These are phyloP conservation scores for Ptilodon capucinus DNA, from an alignment of 2,888 invertebrate species.

Conservation along the genomic window DNA sequence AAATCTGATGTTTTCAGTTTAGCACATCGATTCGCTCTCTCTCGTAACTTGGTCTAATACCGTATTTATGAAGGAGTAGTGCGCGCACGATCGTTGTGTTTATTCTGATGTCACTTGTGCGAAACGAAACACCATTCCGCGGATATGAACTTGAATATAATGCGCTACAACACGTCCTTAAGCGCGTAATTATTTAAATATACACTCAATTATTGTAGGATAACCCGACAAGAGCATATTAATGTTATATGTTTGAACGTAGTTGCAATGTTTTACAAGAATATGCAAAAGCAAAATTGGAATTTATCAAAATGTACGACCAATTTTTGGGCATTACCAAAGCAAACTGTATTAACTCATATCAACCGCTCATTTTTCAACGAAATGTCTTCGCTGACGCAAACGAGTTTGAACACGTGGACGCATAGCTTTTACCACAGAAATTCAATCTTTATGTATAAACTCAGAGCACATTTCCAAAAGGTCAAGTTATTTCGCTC, in stretches of 20 bases:
- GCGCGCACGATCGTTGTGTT: slow-evolving; percentile 31
- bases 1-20: neutral
- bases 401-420: too few species aligned
- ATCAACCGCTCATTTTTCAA: too few species aligned
- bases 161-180: slow-evolving; percentile 1
- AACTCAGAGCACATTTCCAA: too few species aligned
- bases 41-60: slow-evolving; percentile 8
- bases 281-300: too few species aligned
- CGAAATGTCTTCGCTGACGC: too few species aligned
- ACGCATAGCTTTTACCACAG: too few species aligned
- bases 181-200: neutral
- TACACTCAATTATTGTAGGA: neutral
- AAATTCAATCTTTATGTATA: too few species aligned
- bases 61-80: slow-evolving; percentile 10
- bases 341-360: too few species aligned
- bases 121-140: slow-evolving; percentile 30
- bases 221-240: neutral
- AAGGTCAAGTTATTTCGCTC: too few species aligned
- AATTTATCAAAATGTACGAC: too few species aligned
- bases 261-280: too few species aligned
- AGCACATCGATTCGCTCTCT: slow-evolving; percentile 13
- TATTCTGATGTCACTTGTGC: slow-evolving; percentile 52
- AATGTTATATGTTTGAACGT: neutral
- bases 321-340: too few species aligned
- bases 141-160: slow-evolving; percentile 31